Evolutionary conservation across 1,140 invertebrate genomes (phyloP), one percentile per base, ranked within the genome.

Genomic region (Brachionus sp.): DNA sequence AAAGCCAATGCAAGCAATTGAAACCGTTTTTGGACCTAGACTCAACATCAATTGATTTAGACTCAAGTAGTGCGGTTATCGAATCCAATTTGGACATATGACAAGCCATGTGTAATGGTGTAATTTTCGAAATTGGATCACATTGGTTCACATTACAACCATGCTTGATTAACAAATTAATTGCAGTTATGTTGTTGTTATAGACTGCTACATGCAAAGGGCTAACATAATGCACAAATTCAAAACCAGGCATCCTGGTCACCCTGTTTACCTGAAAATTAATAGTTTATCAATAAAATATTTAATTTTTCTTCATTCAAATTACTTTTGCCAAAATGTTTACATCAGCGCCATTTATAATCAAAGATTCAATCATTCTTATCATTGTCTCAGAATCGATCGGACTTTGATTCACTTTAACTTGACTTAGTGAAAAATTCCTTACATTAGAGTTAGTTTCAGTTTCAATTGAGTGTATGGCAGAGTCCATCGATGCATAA

Each of bases 1-100:
- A 33, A 19, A 80, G 39, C 46, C 50, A 80, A 66, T 80, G 77
- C 19, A 80, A 66, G 57, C 77, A 80, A 64, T 57, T 80, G 9
- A 80, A 66, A 16, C 77, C 77, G 57, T 62, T 37, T 57, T 62
- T 80, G 29, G 77, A 80, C 23, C 29, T 62, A n/a, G 33, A 16
- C 25, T 80, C 50, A 4, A 80, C 25, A 66, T 80, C 62, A 13
- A 66, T 62, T 37, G 33, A 62, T 13, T 80, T 66, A 35, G 35
- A 37, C 19, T 29, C 7, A 19, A 80, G 37, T 29, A 80, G 42
- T 19, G 39, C 35, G 16, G 7, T 37, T 13, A 80, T 50, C 16
- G 62, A 2, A 23, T 80, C 77, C 4, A 80, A 29, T 29, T 66
- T 57, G 16, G 50, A 62, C 50, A 80, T 39, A 35, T 62, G 39